phyloP scores from a whole-genome alignment of 2,888 invertebrate genomes.

The Xanthorhoe designata region DNA sequence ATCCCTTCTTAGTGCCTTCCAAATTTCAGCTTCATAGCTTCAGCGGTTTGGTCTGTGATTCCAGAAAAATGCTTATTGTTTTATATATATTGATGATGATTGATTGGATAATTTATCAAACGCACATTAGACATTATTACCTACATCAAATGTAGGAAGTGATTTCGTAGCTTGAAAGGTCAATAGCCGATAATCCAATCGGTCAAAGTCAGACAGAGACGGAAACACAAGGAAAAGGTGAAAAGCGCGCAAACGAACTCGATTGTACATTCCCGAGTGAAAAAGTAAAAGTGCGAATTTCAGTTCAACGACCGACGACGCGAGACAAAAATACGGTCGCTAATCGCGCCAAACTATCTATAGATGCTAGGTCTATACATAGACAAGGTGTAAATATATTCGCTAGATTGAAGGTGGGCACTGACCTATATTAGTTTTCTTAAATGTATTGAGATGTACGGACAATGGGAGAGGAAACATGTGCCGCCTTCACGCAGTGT shows the following conservation, averaged over 20 bases:
- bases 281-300: slow-evolving; percentile 46
- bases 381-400: slow-evolving; percentile 18
- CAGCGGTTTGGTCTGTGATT: too few species aligned
- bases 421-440: slow-evolving; percentile 26
- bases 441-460: slow-evolving; percentile 1
- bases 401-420: slow-evolving; percentile 20
- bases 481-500: background rate
- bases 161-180: background rate
- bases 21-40: too few species aligned
- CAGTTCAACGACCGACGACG: slow-evolving; percentile 43
- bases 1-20: too few species aligned
- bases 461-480: background rate
- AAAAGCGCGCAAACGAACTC: slow-evolving; percentile 23
- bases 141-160: background rate
- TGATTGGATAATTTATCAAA: background rate
- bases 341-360: slow-evolving; percentile 39
- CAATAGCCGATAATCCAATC: slow-evolving; percentile 22
- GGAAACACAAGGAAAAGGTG: slow-evolving; percentile 20
- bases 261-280: slow-evolving; percentile 35
- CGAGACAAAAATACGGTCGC: slow-evolving; percentile 43
- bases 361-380: slow-evolving; percentile 29
- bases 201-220: slow-evolving; percentile 21
- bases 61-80: too few species aligned
- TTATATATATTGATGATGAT: background rate
- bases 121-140: background rate